Conservation (phyloP, 2,797 vertebrate species). For the Remorina albescens region DNA sequence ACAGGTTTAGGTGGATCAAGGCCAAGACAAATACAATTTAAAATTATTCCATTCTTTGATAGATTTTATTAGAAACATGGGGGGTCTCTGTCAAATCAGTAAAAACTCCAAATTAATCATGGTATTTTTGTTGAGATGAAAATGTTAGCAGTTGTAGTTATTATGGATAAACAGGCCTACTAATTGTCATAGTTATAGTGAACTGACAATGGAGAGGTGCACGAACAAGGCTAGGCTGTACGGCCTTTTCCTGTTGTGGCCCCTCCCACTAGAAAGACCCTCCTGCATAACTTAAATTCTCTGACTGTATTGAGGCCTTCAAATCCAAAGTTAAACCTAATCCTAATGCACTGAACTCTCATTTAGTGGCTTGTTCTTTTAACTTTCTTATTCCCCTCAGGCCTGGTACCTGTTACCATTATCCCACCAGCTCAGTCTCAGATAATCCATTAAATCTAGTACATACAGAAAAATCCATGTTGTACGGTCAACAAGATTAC, state of each 20-base stretch:
- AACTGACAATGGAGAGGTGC: neutral
- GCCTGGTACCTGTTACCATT: neutral
- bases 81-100: slow-evolving; percentile 30
- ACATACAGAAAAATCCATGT: neutral
- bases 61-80: neutral
- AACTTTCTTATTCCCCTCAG: too few species aligned
- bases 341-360: neutral
- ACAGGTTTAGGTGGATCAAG: slow-evolving; percentile 4
- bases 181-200: neutral
- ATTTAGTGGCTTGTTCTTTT: neutral
- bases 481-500: neutral
- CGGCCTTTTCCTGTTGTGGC: too few species aligned
- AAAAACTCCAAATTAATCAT: slow-evolving; percentile 11
- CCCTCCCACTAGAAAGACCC: too few species aligned
- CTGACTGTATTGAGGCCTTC: too few species aligned
- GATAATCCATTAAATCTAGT: neutral
- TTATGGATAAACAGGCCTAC: too few species aligned
- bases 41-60: slow-evolving; percentile 25
- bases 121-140: neutral
- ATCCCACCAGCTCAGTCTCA: neutral
- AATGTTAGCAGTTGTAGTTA: slow-evolving; percentile 19
- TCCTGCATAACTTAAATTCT: too few species aligned
- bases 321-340: too few species aligned
- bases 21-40: neutral
- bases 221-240: neutral